Base-by-base conservation (phyloP, 2,113 vertebrate genomes). In the Engraulis encrasicolus region DNA sequence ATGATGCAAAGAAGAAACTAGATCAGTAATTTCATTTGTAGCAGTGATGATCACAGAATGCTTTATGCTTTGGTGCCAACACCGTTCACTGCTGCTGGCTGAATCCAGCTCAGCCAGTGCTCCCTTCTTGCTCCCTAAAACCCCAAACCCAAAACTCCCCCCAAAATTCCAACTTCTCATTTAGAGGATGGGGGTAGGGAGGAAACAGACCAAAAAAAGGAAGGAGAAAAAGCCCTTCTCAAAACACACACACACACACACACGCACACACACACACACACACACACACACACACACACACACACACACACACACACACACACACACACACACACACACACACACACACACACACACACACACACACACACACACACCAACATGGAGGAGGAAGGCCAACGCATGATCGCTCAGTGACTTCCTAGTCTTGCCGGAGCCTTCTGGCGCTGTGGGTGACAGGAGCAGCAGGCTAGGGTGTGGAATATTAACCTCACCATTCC, bases 401-500 rank as follows among this genome's bases (percentile, higher is more conserved):
- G 61, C 61, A 71, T 71, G 61, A 71, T 71, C 61, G 61, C 61
- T 71, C 61, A 31, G 61, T 71, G 61, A 71, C 61, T 71, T 71
- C 27, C 61, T 71, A 9, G 23, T 71, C 61, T 31, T 71, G 27
- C 61, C 61, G 61, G 61, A 71, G 61, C 61, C 61, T 71, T 71
- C 61, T 71, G 61, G 61, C 61, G 61, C 61, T 9, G 61, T 23
- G 61, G 23, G 81, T 77, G 27, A 52, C 54, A 79, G 71, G 84
- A 79, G 81, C 80, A 87, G 83, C 52, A 84, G 85, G 81, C 84
- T 83, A 83, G 79, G 80, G 79, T 81, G 74, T 83, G 84, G 85
- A 86, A 85, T 71, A 86, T 84, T 82, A 87, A 84, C 78, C 82
- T 45, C n/a, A n/a, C n/a, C n/a, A n/a, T n/a, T n/a, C n/a, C n/a